phyloP scores from a whole-genome alignment of 2,888 invertebrate species.

The Heliconius ethilla region DNA sequence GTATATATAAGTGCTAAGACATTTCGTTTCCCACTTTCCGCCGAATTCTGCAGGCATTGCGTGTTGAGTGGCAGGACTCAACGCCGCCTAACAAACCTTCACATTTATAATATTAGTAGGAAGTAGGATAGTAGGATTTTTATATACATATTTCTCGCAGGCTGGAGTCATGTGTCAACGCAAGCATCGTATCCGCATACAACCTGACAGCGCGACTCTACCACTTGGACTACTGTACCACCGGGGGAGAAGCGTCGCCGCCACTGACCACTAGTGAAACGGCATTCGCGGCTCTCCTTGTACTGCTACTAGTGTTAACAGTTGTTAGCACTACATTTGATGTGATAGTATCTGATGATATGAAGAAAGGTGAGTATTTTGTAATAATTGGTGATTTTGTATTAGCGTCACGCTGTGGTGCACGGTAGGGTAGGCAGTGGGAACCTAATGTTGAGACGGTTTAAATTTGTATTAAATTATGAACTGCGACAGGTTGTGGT shows the following conservation, averaged over 20 bases:
- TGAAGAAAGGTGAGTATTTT: conserved; percentile 60
- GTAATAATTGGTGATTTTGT: conserved; percentile 48
- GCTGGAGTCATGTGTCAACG: conserved; percentile 71
- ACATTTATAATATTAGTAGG: no score
- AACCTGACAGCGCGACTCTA: conserved; percentile 64
- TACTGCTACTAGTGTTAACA: conserved; percentile 39
- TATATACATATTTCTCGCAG: conserved; percentile 49
- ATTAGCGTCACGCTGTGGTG: neutral
- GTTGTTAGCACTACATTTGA: conserved; percentile 65
- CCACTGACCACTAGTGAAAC: conserved; percentile 55
- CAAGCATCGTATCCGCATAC: conserved; percentile 58
- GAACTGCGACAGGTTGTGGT: no score
- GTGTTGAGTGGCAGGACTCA: no score
- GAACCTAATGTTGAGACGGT: no score
- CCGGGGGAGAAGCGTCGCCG: conserved; percentile 41
- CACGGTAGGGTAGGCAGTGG: no score
- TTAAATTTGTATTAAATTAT: no score
- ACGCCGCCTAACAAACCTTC: no score
- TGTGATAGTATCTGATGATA: conserved; percentile 59
- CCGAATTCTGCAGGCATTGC: no score
- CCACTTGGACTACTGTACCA: conserved; percentile 66
- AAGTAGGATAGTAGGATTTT: no score
- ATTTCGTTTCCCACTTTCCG: no score
- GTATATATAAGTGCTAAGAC: no score
- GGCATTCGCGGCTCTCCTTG: conserved; percentile 56